These are phyloP conservation scores for Progne subis DNA, from an alignment of 2,113 vertebrate genomes.

Conservation along the genomic window DNA sequence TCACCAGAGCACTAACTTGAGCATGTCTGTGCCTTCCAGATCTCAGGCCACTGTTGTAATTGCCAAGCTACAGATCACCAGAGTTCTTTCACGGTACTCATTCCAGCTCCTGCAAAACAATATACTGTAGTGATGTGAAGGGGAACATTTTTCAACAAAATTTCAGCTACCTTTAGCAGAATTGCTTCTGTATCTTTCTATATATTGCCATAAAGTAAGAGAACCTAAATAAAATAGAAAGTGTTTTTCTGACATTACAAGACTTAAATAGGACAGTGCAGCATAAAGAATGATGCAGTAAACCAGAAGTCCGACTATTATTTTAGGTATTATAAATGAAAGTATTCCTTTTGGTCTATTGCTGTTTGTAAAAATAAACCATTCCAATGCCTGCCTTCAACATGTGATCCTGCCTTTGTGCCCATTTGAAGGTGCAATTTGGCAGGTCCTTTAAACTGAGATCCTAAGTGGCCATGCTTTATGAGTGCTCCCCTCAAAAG, in stretches of 20 bases:
- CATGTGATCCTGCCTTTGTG: not conserved
- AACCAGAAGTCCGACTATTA: not conserved
- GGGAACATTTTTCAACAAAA: constrained; percentile 36
- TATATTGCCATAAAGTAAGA: not conserved
- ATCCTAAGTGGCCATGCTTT: not conserved
- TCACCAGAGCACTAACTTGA: not conserved
- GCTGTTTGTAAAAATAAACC: not conserved
- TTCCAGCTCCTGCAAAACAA: constrained; percentile 28
- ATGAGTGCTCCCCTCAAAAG: not conserved
- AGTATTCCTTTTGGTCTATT: not conserved
- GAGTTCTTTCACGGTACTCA: not conserved
- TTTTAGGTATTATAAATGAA: not conserved
- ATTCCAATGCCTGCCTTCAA: not conserved
- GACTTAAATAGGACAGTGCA: not conserved
- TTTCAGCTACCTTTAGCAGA: constrained; percentile 9
- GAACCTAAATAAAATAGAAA: not conserved
- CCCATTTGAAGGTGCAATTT: not conserved
- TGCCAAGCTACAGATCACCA: constrained; percentile 18
- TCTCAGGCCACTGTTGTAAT: not conserved
- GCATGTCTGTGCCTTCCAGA: not conserved
- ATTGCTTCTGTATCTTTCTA: not conserved
- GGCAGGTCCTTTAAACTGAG: not conserved
- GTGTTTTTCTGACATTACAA: constrained; percentile 9
- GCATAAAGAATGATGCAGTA: not conserved
- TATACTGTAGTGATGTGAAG: not conserved